Evolutionary conservation across 2,888 invertebrate genomes (phyloP), one percentile per base, ranked within the genome.

Genomic region (Caenorhabditis becei): DNA sequence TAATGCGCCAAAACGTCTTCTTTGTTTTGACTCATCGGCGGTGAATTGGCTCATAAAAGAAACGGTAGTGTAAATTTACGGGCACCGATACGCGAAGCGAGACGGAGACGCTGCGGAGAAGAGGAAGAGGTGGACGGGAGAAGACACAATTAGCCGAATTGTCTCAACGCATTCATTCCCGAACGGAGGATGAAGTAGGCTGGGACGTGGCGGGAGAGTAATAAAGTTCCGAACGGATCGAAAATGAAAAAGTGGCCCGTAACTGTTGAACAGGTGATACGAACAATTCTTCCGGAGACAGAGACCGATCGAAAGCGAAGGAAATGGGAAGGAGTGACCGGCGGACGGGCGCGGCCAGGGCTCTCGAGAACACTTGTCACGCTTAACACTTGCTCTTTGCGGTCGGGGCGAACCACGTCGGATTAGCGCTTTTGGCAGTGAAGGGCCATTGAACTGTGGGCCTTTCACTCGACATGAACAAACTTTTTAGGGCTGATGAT

Each of bases 321-420:
- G 26, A 11, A 35, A 23, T 20, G 20, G 23, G 59, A 51, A 32
- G 23, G 49, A 58, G 63, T 63, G 63, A 51, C 58, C 49, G 44
- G 3, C 51, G 26, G 28, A 11, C 24, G 63, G 28, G 56, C 7
- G 49, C 28, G 18, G 49, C 18, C 26, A 49, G 49, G 37, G 58
- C 74, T 66, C 74, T 65, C 56, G 74, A 74, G 74, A 74, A 74
- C 74, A 74, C 74, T 74, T 74, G 74, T 74, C 74, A 74, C 74
- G 74, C 74, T 74, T 74, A 74, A 74, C 74, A 74, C 74, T 72
- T 72, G 56, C 70, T 71, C 61, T 61, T 35, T 37, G 14, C 41
- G 41, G 2, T 20, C 44, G 23, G 16, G 58, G 51, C 4, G 10
- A 26, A 47, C 49, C 63, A 20, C 47, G 47, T 49, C 54, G 54